Evolutionary conservation across 2,797 vertebrate genomes (phyloP), one percentile per base, ranked within the genome.

Genomic region (Anguilla marmorata): DNA sequence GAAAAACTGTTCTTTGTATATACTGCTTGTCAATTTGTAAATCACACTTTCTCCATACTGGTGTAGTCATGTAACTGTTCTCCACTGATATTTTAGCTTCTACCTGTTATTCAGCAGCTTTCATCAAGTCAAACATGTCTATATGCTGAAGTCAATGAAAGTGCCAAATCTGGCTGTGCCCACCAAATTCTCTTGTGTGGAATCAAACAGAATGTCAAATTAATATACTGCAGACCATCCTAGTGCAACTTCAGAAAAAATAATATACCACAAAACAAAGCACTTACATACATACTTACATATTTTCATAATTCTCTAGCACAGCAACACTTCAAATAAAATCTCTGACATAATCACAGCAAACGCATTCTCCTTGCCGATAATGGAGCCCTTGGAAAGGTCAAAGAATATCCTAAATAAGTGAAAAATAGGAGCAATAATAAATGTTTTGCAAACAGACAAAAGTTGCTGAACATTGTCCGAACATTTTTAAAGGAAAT

Each of bases 101-200:
- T 91, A 94, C 91, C 2, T 94, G 88, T 87, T 91, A 90, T 12
- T 95, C 87, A 84, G 94, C 80, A 76, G 94, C 86, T 90, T 90
- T 89, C 84, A 88, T 50, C 88, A 95, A 89, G 7, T 93, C 85
- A 76, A 86, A 86, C 86, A 92, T 0, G 54, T 87, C 45, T 85
- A 90, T 72, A 88, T 90, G 88, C 93, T 84, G 66, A 90, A 94
- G 89, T 92, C 56, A 80, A 90, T 90, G 58, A 91, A 84, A 21
- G 88, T 69, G 80, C 85, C 84, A 48, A 74, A 37, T 56, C 27
- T 48, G 19, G 90, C 2, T 58, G 92, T 90, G 84, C 69, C 27
- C 72, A 90, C 1, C 83, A 89, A 91, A 92, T 89, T 50, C 88
- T 90, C 85, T 41, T 93, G 86, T 88, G 93, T 94, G 91, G 24